Evolutionary conservation across 2,113 vertebrate species (phyloP).

Genomic region (Erythrocercus mccallii): DNA sequence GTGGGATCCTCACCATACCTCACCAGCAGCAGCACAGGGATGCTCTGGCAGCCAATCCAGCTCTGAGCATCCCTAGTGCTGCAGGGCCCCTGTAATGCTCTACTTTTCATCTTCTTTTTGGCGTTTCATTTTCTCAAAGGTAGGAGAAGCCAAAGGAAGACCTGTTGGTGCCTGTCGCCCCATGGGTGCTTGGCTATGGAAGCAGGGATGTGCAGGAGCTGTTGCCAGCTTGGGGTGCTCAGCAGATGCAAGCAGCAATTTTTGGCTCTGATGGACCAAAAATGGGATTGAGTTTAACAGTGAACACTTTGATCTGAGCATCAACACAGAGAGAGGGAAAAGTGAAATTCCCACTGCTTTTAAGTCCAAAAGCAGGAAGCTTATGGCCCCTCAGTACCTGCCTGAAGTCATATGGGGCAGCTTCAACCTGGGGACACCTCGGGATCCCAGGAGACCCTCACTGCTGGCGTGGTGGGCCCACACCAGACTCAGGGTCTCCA

Average conservation of each 20-base stretch:
- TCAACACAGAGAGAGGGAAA: background rate
- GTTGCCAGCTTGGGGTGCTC: background rate
- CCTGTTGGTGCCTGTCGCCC: background rate
- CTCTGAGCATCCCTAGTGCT: background rate
- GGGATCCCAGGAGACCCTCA: background rate
- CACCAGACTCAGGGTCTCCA: accelerated
- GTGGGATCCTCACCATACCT: accelerated
- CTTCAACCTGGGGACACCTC: background rate
- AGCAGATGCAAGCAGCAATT: background rate
- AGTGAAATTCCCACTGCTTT: background rate
- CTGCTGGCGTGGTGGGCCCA: background rate
- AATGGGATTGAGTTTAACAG: background rate
- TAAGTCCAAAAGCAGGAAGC: background rate
- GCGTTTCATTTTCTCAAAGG: background rate
- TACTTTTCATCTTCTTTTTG: background rate
- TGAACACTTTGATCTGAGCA: background rate
- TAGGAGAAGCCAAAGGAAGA: background rate
- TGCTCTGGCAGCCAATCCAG: background rate
- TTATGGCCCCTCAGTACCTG: accelerated
- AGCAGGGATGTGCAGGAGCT: background rate
- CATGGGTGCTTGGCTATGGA: background rate
- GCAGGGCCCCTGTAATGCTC: background rate
- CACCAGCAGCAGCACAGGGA: background rate
- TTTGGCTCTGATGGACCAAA: background rate
- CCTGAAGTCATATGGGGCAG: accelerated